Evolutionary conservation across 2,888 invertebrate genomes (phyloP).

Genomic region (Loripinus fragilis): DNA sequence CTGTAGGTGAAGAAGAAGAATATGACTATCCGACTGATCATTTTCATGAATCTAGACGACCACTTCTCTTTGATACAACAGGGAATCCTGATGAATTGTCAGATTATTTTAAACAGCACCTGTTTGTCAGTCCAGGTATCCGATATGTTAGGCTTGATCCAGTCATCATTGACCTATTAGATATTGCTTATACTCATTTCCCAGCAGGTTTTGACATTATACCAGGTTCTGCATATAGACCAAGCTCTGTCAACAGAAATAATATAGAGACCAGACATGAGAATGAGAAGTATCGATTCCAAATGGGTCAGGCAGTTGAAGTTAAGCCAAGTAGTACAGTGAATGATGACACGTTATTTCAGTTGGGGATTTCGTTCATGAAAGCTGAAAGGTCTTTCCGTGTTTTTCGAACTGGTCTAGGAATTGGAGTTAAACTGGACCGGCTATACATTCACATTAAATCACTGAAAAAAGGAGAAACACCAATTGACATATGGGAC

Average conservation of each 20-base stretch:
- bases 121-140: conserved; percentile 51
- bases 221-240: conserved; percentile 58
- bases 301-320: conserved; percentile 66
- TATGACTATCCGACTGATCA: conserved; percentile 51
- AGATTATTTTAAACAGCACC: conserved; percentile 46
- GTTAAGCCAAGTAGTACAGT: conserved; percentile 38
- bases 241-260: conserved; percentile 55
- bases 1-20: conserved; percentile 50
- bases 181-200: conserved; percentile 49
- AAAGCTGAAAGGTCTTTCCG: conserved; percentile 41
- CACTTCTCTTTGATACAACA: conserved; percentile 49
- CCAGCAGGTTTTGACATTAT: conserved; percentile 43
- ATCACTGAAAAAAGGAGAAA: conserved; percentile 37
- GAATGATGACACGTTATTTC: conserved; percentile 36
- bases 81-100: conserved; percentile 42
- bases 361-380: conserved; percentile 45
- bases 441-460: conserved; percentile 59
- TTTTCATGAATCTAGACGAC: conserved; percentile 46
- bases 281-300: conserved; percentile 57
- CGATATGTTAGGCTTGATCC: conserved; percentile 61
- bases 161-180: conserved; percentile 54
- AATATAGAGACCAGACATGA: conserved; percentile 59
- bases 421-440: conserved; percentile 57
- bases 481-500: conserved; percentile 50
- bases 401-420: conserved; percentile 47